Base-by-base conservation (phyloP, 1,140 invertebrate genomes). In the Hesperophylax magnus region DNA sequence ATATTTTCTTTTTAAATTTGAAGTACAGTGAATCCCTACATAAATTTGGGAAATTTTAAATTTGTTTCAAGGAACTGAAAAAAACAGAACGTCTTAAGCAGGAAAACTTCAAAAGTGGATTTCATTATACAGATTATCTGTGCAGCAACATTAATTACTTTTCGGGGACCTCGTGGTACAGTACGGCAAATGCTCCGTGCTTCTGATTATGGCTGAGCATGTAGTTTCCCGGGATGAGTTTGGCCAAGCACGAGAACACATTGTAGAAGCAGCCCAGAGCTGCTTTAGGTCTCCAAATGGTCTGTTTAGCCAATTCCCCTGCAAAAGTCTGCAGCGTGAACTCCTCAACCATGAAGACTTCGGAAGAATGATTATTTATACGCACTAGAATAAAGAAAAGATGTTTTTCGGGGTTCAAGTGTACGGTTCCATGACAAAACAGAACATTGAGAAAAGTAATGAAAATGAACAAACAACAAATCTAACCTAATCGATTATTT, bases 341-440 rank as follows among this genome's bases (percentile, higher is more conserved):
- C 78, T 86, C 86, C 82, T 91, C 90, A 65, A 88, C 77, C 79
- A 87, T 86, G 17, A 91, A 85, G 54, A 90, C 63, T 85, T 90
- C 88, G 5, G 81, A 75, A 17, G 81, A 86, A 17, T 79, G 53
- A 18, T 83, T 81, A 60, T 84, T 65, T 69, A 89, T 86, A 79
- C 90, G 83, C 17, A 87, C 90, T 91, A 76, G 60, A 86, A 86
- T 14, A 84, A 65, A 80, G 27, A 79, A 58, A 74, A 60, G 34
- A 7, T 39, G 34, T 39, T 39, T 39, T 39, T 39, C 5, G 5
- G 8, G 7, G 3, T 39, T 39, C 8, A 39, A 9, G 34, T 8
- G 34, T 5, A 8, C n/a, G n/a, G n/a, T n/a, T n/a, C n/a, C n/a
- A n/a, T n/a, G n/a, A n/a, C n/a, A n/a, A 5, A 39, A 39, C 34